Conservation (phyloP, 2,797 vertebrate genomes). For the Semaprochilodus insignis region DNA sequence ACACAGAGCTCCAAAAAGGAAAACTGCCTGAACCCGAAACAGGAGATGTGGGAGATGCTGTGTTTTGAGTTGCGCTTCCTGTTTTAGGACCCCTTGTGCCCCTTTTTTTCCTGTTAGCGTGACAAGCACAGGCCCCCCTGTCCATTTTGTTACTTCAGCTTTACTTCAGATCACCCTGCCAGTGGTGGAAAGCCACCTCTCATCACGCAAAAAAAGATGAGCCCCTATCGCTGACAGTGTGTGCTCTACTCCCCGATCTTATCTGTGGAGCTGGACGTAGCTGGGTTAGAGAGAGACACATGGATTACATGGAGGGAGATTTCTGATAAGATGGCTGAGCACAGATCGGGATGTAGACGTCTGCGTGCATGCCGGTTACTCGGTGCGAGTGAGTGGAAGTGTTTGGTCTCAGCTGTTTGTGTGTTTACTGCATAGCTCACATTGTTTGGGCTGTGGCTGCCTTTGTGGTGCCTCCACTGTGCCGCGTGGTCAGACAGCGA, state of each 20-base stretch:
- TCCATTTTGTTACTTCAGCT: conserved; percentile 21
- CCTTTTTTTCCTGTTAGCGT: conserved; percentile 12
- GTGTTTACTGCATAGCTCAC: conserved; percentile 83
- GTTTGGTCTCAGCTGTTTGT: conserved; percentile 71
- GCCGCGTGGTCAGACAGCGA: conserved; percentile 65
- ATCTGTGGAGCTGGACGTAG: background rate
- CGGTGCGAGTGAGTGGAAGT: conserved; percentile 23
- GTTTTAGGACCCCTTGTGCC: background rate
- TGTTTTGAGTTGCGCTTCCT: conserved; percentile 34
- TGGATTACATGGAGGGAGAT: background rate
- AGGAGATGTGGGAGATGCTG: conserved; percentile 28
- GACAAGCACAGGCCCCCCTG: background rate
- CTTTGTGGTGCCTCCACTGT: conserved; percentile 63
- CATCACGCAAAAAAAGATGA: conserved; percentile 1
- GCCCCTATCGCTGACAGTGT: background rate
- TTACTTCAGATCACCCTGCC: background rate
- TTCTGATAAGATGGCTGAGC: conserved; percentile 12
- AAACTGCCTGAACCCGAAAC: background rate
- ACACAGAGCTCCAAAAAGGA: background rate
- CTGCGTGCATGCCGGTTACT: background rate
- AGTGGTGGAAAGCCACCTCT: background rate
- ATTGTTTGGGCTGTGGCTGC: conserved; percentile 79
- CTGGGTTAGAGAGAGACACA: background rate
- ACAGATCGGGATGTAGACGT: background rate
- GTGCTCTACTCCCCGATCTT: conserved; percentile 16